Percentiles rank a stretch among this genome's conserved stretches.
These are phyloP conservation scores for Acrobasis consociella DNA, from an alignment of 2,888 invertebrate species.

Conservation along the genomic window DNA sequence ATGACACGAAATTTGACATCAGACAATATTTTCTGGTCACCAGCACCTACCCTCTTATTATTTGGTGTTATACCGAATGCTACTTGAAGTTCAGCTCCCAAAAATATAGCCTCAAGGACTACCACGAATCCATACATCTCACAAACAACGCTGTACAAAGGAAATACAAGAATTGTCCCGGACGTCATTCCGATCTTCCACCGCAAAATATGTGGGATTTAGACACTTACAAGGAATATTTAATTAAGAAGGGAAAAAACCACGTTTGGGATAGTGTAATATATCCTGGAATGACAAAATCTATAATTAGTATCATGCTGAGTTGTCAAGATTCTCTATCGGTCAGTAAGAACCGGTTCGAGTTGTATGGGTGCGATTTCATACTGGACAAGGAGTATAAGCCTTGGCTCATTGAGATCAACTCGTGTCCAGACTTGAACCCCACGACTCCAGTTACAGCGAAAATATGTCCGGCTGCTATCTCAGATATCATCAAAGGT, in stretches of 20 bases:
- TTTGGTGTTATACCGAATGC: constrained; percentile 94
- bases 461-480: constrained; percentile 89
- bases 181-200: constrained; percentile 85
- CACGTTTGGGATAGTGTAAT: constrained; percentile 88
- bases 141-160: constrained; percentile 94
- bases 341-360: constrained; percentile 89
- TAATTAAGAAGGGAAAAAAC: constrained; percentile 79
- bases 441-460: constrained; percentile 93
- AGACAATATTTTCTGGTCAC: constrained; percentile 94
- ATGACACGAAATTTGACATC: constrained; percentile 95
- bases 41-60: constrained; percentile 88
- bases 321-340: constrained; percentile 89
- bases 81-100: constrained; percentile 94
- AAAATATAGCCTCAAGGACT: constrained; percentile 88
- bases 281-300: constrained; percentile 93
- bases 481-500: constrained; percentile 95
- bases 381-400: constrained; percentile 92
- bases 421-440: constrained; percentile 92
- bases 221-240: constrained; percentile 86
- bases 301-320: constrained; percentile 90
- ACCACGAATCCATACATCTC: constrained; percentile 93
- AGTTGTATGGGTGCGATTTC: constrained; percentile 96
- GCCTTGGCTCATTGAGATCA: constrained; percentile 96
- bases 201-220: constrained; percentile 93
- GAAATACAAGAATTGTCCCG: constrained; percentile 83